Conservation (phyloP, 2,113 vertebrate genomes). For the Apteryx owenii region DNA sequence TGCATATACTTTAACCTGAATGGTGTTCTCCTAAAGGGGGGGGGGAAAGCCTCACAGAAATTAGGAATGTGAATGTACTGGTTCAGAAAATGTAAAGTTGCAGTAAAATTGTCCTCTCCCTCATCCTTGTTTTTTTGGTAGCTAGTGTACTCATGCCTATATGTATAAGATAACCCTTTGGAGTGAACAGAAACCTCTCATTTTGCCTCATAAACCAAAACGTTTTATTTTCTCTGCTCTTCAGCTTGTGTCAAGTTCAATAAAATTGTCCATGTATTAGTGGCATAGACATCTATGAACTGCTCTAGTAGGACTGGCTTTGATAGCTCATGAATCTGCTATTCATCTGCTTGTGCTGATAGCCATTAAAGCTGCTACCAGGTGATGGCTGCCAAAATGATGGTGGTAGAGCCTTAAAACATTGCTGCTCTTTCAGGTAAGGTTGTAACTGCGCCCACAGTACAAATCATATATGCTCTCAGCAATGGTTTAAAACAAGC, state of each 20-base stretch:
- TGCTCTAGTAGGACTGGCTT: rapidly evolving
- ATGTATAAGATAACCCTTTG: not conserved
- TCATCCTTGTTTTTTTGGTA: not conserved
- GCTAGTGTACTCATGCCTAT: not conserved
- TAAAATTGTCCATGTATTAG: rapidly evolving
- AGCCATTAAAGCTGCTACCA: not conserved
- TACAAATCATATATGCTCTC: not conserved
- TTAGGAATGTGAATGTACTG: not conserved
- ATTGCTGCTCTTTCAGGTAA: not conserved
- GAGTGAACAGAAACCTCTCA: not conserved
- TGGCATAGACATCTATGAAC: not conserved
- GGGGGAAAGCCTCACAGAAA: not conserved
- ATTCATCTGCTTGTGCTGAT: not conserved
- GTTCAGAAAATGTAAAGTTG: not conserved
- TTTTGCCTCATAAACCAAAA: not conserved
- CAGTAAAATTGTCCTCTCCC: not conserved
- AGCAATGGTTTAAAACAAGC: not conserved
- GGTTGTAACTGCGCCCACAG: not conserved
- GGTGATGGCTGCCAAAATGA: not conserved
- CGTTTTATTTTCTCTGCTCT: not conserved
- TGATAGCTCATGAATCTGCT: not conserved
- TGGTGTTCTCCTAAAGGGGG: not conserved
- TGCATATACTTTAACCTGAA: not conserved
- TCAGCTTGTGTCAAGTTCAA: not conserved
- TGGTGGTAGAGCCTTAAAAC: not conserved